Conservation (phyloP, 2,113 vertebrate genomes). For the Taxidea taxus region DNA sequence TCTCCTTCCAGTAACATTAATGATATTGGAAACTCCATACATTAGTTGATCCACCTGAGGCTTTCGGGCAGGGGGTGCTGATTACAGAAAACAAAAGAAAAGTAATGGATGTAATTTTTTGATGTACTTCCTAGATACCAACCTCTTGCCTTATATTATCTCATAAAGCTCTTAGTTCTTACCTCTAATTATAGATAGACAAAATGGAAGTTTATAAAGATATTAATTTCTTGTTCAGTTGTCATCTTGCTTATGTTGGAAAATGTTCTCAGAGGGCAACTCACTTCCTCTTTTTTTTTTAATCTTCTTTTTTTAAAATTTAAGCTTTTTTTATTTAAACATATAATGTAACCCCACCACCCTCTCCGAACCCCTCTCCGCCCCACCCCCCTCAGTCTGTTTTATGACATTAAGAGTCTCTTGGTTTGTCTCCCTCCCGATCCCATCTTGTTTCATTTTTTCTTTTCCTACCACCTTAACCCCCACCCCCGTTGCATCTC, state of each 20-base stretch:
- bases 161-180: slow-evolving; percentile 9
- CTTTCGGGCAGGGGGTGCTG: neutral
- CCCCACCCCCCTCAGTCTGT: no score
- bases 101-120: neutral
- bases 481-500: no score
- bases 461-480: no score
- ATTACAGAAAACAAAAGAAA: neutral
- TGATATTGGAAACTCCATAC: neutral
- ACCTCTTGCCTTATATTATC: neutral
- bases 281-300: no score
- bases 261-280: neutral
- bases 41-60: neutral
- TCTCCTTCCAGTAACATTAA: neutral
- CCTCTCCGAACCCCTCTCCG: no score
- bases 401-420: no score
- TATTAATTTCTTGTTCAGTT: neutral
- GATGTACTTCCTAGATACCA: neutral
- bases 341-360: no score
- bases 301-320: no score
- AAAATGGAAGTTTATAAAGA: neutral
- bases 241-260: neutral
- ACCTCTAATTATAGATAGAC: neutral
- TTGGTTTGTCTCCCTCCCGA: no score
- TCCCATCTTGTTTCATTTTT: no score
- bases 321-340: no score